These are phyloP conservation scores for Mirounga angustirostris DNA, from an alignment of 2,113 vertebrate genomes.

Conservation along the genomic window DNA sequence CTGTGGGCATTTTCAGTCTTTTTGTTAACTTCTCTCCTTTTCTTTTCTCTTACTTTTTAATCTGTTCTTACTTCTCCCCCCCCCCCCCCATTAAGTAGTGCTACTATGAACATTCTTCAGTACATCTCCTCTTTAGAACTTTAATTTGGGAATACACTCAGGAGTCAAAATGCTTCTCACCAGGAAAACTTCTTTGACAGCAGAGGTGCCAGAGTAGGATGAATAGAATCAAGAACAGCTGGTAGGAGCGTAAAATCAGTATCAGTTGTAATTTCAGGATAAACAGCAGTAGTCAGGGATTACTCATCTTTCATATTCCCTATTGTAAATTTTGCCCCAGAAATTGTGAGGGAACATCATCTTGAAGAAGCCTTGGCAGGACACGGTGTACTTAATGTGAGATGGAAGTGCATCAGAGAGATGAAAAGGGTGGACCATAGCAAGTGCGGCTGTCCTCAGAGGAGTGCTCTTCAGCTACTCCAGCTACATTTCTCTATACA, in stretches of 20 bases:
- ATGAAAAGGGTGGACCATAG: neutral
- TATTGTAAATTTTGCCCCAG: neutral
- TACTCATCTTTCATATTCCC: neutral
- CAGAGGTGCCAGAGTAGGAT: neutral
- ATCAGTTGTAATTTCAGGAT: neutral
- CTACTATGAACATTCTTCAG: neutral
- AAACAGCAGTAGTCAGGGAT: neutral
- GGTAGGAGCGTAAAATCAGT: neutral
- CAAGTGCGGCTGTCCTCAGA: neutral
- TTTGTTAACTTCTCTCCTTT: neutral
- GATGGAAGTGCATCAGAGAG: neutral
- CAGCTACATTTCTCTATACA: neutral
- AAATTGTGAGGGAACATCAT: neutral
- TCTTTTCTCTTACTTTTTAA: neutral
- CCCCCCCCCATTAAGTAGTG: neutral
- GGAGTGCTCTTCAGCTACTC: neutral
- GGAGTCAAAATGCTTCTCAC: neutral
- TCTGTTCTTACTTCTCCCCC: neutral
- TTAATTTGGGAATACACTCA: neutral
- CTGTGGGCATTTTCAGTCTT: neutral
- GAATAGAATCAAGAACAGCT: neutral
- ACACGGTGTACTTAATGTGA: neutral
- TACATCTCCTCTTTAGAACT: neutral
- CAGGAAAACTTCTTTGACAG: neutral
- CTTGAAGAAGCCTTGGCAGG: neutral